These are phyloP conservation scores for Nemapogon koenigi DNA, from an alignment of 2,888 invertebrate genomes.

Conservation along the genomic window DNA sequence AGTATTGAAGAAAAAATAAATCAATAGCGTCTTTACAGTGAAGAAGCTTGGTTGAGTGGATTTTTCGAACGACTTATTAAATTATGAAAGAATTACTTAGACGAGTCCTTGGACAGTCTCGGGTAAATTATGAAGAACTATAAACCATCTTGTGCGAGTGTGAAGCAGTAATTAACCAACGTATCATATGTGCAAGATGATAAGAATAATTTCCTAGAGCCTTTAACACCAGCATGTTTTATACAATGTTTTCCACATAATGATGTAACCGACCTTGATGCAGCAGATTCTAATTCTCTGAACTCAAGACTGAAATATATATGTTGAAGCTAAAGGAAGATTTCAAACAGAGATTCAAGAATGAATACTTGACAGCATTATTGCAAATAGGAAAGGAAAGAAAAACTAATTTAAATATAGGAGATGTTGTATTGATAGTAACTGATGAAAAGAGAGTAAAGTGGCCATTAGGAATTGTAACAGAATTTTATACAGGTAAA, in stretches of 20 bases:
- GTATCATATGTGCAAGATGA: too few relatives aligned
- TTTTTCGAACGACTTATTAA: too few relatives aligned
- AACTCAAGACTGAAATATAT: not conserved
- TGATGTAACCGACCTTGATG: constrained; percentile 13
- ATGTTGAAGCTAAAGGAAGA: constrained; percentile 1
- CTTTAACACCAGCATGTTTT: constrained; percentile 9
- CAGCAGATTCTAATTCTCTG: not conserved
- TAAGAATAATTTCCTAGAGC: too few relatives aligned
- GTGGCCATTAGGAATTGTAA: constrained; percentile 5
- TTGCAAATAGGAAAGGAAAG: constrained; percentile 1
- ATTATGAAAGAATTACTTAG: too few relatives aligned
- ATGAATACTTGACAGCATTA: constrained; percentile 7
- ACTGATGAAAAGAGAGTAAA: not conserved
- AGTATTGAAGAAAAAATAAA: too few relatives aligned
- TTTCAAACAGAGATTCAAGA: constrained; percentile 15
- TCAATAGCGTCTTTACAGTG: too few relatives aligned
- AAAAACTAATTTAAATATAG: constrained; percentile 1
- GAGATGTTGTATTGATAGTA: constrained; percentile 9
- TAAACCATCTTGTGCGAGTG: too few relatives aligned
- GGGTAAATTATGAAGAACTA: too few relatives aligned
- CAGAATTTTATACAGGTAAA: constrained; percentile 3
- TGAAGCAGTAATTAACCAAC: too few relatives aligned
- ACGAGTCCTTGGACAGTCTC: too few relatives aligned
- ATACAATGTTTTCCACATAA: constrained; percentile 1
- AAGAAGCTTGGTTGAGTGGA: too few relatives aligned